phyloP scores from a whole-genome alignment of 2,797 vertebrate species.

The Florisuga fusca region DNA sequence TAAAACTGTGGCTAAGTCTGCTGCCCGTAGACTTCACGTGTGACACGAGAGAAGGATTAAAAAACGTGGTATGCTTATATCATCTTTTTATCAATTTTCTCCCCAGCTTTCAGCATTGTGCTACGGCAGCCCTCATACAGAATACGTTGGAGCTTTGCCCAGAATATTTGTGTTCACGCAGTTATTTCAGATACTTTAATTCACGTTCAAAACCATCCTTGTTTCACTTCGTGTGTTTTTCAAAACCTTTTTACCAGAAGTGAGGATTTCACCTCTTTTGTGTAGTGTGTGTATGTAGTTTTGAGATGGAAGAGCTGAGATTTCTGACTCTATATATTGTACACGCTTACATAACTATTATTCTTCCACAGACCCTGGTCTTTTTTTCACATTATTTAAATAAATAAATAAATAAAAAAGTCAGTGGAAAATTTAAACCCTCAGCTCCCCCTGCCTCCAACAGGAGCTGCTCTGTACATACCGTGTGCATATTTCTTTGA shows the following conservation, averaged over 20 bases:
- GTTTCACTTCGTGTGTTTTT: neutral
- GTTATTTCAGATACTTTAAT: neutral
- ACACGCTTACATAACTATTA: neutral
- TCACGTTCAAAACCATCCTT: neutral
- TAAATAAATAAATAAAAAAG: no score
- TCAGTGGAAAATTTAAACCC: neutral
- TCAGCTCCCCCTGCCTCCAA: neutral
- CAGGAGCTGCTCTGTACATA: neutral
- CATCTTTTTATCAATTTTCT: neutral
- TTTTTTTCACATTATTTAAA: no score
- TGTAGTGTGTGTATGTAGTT: neutral
- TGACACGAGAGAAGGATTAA: neutral
- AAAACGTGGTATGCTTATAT: accelerated
- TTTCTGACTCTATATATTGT: neutral
- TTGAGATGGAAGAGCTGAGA: neutral
- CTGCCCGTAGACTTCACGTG: neutral
- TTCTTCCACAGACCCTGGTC: neutral
- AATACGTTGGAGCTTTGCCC: neutral
- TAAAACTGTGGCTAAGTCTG: neutral
- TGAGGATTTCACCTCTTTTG: neutral
- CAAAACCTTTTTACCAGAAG: neutral
- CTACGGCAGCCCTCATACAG: neutral
- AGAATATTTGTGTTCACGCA: neutral
- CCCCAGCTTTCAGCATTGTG: neutral
- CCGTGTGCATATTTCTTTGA: neutral